Base-by-base conservation (phyloP, 2,888 invertebrate genomes). In the Ophion slaviceki region DNA sequence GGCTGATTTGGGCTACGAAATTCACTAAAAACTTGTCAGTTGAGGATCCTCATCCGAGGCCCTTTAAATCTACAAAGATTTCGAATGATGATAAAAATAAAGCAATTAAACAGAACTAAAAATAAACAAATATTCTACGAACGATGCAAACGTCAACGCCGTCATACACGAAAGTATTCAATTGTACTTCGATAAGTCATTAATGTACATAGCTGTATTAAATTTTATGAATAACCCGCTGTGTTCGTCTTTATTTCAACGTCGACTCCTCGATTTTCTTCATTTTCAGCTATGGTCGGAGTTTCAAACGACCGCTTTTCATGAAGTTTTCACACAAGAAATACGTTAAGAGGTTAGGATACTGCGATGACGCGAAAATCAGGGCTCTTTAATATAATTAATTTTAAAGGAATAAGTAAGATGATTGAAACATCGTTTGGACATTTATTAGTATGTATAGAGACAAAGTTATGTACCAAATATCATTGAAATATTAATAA, bases 191-290 rank as follows among this genome's bases (percentile, higher is more conserved):
- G 82, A 81, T 75, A 81, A 83, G 77, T 78, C 81, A 67, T 74
- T 20, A 61, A 80, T 89, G 84, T 88, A 86, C 70, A 88, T 86
- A 87, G 59, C 80, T 86, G 85, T 86, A 87, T 85, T 80, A 87
- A 53, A 67, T 84, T 87, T 88, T 70, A 76, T 84, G 82, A 87
- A 87, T 64, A 24, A 76, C 28, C 64, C 32, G 70, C 24, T 64
- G 64, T 68, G 36, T 74, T 66, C 20, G 47, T 57, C 79, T 59
- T 32, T 61, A 59, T 64, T 36, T 67, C 8, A 5, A n/a, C 40
- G 7, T 10, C 61, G 36, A n/a, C 40, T 67, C 40, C 40, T 20
- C 45, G 28, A 0, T 24, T 24, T 24, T 24, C 17, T 70, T 47
- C 47, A 8, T 68, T 68, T 24, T 5, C 20, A 5, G 20, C 20